Evolutionary conservation across 2,797 vertebrate genomes (phyloP).

Genomic region (Aldrovandia affinis): DNA sequence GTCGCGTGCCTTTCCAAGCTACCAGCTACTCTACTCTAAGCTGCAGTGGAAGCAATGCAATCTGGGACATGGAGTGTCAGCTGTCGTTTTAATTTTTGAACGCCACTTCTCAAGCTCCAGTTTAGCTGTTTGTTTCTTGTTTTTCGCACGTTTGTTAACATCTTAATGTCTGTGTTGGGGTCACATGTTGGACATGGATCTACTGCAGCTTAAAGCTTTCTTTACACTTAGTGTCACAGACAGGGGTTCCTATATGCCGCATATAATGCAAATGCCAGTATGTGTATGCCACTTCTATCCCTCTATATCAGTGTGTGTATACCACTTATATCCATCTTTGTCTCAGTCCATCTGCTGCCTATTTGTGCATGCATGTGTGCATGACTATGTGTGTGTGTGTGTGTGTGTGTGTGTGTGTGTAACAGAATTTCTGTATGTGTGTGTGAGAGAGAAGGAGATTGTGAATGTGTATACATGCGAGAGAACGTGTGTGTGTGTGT

Average conservation of each 20-base stretch:
- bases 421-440: background rate
- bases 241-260: conserved; percentile 69
- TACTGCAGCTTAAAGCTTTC: conserved; percentile 69
- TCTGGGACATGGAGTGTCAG: conserved; percentile 73
- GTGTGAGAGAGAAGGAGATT: background rate
- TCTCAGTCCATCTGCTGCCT: background rate
- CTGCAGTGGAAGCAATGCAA: conserved; percentile 81
- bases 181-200: background rate
- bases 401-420: background rate
- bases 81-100: conserved; percentile 65
- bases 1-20: conserved; percentile 84
- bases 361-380: background rate
- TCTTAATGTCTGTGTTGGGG: conserved; percentile 8
- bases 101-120: conserved; percentile 51
- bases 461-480: background rate
- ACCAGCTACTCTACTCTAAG: conserved; percentile 76
- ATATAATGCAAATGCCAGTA: background rate
- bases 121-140: conserved; percentile 9
- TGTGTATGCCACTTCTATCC: background rate
- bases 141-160: conserved; percentile 4
- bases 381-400: background rate
- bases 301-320: background rate
- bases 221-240: conserved; percentile 79
- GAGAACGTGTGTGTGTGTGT: background rate
- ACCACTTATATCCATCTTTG: background rate